Evolutionary conservation across 1,140 invertebrate genomes (phyloP), one percentile per base, ranked within the genome.

Genomic region (Drosophila mojavensis): DNA sequence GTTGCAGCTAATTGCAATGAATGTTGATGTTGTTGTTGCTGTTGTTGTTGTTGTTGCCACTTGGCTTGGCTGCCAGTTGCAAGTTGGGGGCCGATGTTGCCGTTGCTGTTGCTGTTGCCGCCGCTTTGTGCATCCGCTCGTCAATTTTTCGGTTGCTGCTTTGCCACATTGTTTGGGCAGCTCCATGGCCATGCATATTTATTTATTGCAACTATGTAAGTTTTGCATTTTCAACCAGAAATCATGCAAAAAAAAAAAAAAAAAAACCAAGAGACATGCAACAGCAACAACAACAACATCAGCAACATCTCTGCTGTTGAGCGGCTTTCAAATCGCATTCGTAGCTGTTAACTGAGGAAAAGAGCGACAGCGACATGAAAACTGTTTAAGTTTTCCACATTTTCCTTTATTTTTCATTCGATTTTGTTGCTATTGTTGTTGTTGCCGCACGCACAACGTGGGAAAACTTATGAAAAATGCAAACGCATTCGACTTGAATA

Each of bases 211-310:
- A 76, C 79, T 79, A 70, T 82, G 73, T 78, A 69, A 86, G 74
- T 82, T 88, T 88, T 88, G 83, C 83, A 88, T 88, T 88, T 88
- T 88, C 36, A 88, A 81, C 69, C 82, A 84, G 84, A 89, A 89
- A 89, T 89, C 83, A 88, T 83, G 83, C 83, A 88, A 83, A 88
- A 24, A 24, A 24, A 24, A 2, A 20, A 20, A 20, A 20, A 24
- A 24, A 24, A 24, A 88, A 89, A 51, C 66, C 45, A 58, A 67
- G 62, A 83, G 59, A 83, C 75, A 83, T 82, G 69, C 81, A 72
- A 73, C 78, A 61, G 4, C 74, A 62, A 30, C 39, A 55, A 36
- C 39, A 55, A 62, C 75, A 70, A 11, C 26, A 53, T 28, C 77
- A 56, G 61, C 68, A 73, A 69, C 28, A 63, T 30, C 70, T 43